Base-by-base conservation (phyloP, 2,888 invertebrate species). In the Melinaea marsaeus region DNA sequence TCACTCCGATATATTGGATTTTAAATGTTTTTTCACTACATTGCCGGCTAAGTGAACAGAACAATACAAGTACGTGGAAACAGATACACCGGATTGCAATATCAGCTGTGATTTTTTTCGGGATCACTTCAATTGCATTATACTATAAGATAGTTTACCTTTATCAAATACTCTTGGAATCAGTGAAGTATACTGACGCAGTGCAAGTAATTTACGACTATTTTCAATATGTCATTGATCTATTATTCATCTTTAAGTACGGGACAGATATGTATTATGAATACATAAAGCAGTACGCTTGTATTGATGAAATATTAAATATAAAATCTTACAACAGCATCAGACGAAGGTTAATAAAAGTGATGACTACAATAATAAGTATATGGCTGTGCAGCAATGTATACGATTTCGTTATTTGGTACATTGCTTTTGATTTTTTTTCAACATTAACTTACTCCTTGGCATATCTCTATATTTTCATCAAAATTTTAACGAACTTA, bases 401-500 rank as follows among this genome's bases (percentile, higher is more conserved):
- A 2, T 73, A 74, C 13, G 88, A 88, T 68, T 81, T 75, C 47
- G 66, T 62, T 22, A 79, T 82, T 2, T 88, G 88, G 88, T 58
- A 61, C 4, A 2, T 79, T 2, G 75, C 69, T 35, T 81, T 74
- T 56, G 85, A 81, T 34, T 75, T 74, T 69, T 34, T 69, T 4
- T 64, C 67, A 7, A 77, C 88, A 1, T 33, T 73, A 0, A 46
- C 75, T 1, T 84, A 79, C 68, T 72, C 78, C 1, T 32, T 79
- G 6, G 62, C 79, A 5, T 86, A 86, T 64, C 33, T 85, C 2
- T 86, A 78, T 71, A 66, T 85, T 32, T 73, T 82, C n/a, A 78
- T 86, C 45, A 88, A 87, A 77, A 84, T 86, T 32, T 65, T 86
- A 1, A 84, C 83, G 1, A 81, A 75, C 4, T 63, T 88, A 34